A percentile compares a stretch with the other conserved stretches of the same genome.
phyloP scores from a whole-genome alignment of 2,797 vertebrate species.

The Anabacerthia variegaticeps region DNA sequence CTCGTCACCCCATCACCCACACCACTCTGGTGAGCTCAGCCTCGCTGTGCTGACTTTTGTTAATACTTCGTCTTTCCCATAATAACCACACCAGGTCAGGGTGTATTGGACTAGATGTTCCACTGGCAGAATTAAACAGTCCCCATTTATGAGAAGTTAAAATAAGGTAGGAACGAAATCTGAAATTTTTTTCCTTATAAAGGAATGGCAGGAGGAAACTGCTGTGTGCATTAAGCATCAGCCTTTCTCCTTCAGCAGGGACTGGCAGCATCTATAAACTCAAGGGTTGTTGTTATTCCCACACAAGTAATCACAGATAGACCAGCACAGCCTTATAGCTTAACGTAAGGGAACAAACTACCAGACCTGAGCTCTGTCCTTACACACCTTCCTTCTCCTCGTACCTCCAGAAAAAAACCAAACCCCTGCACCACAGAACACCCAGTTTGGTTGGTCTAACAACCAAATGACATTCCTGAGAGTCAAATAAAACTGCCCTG shows the following conservation, averaged over 20 bases:
- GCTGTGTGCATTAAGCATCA: background rate
- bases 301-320: background rate
- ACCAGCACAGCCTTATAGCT: background rate
- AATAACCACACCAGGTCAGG: background rate
- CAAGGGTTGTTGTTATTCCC: background rate
- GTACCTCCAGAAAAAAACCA: background rate
- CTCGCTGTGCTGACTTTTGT: accelerated
- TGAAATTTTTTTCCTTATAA: conserved; percentile 44
- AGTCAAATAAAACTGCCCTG: background rate
- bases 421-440: background rate
- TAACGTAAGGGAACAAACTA: background rate
- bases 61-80: background rate
- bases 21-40: accelerated
- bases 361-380: background rate
- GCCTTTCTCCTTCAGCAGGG: background rate
- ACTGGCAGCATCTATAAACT: background rate
- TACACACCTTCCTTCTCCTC: background rate
- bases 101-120: background rate
- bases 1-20: background rate
- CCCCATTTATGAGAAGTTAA: conserved; percentile 38
- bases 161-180: conserved; percentile 22
- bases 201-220: background rate
- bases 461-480: background rate
- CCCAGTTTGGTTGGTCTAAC: background rate
- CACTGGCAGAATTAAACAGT: background rate